phyloP scores from a whole-genome alignment of 2,888 invertebrate species.

The Blomia tropicalis region DNA sequence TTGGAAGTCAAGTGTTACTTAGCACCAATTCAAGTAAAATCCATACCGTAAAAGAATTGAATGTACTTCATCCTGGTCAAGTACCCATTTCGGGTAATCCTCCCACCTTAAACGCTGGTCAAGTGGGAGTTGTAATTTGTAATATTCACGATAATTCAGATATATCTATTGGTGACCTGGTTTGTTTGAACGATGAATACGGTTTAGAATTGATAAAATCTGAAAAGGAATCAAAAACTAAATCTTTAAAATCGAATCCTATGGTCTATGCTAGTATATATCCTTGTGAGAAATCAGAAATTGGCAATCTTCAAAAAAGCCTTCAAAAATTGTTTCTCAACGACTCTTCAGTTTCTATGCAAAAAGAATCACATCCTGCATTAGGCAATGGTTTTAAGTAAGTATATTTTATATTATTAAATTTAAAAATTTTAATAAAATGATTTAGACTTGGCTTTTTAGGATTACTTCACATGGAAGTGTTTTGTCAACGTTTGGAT shows the following conservation, averaged over 20 bases:
- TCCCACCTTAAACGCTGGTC: conserved; percentile 50
- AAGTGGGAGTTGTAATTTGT: conserved; percentile 74
- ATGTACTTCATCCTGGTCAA: conserved; percentile 62
- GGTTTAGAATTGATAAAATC: neutral
- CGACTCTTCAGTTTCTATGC: conserved; percentile 75
- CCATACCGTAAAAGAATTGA: conserved; percentile 50
- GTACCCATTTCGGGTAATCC: conserved; percentile 34
- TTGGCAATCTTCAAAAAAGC: conserved; percentile 53
- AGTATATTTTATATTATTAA: neutral
- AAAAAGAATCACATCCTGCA: conserved; percentile 51
- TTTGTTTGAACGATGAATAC: conserved; percentile 38
- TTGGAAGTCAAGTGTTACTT: conserved; percentile 53
- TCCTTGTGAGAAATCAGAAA: conserved; percentile 75
- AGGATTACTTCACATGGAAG: conserved; percentile 43
- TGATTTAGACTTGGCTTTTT: conserved; percentile 38
- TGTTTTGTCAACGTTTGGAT: conserved; percentile 40
- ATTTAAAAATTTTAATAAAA: neutral
- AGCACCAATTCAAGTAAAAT: conserved; percentile 1
- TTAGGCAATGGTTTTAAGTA: conserved; percentile 39
- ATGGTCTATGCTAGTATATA: conserved; percentile 65
- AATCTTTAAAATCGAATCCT: conserved; percentile 19
- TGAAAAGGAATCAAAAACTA: neutral
- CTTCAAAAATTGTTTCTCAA: conserved; percentile 82
- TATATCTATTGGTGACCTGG: conserved; percentile 59
- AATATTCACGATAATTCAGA: conserved; percentile 59